A percentile compares a stretch with the other conserved stretches of the same genome.
Conservation (phyloP, 2,888 invertebrate species). For the Altica lythri region DNA sequence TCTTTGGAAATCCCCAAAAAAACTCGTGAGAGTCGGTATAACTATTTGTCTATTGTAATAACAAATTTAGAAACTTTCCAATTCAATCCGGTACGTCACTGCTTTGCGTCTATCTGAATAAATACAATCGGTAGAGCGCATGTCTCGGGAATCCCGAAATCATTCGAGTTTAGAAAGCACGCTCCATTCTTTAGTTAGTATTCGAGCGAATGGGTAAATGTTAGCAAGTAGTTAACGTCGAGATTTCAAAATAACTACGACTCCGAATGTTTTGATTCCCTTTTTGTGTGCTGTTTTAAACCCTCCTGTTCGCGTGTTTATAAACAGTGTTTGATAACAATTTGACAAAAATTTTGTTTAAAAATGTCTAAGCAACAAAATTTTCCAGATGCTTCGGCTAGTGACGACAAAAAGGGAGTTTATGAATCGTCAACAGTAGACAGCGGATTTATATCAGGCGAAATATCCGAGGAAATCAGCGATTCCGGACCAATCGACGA, state of each 20-base stretch:
- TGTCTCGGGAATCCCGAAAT: conserved; percentile 51
- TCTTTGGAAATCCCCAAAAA: too few relatives aligned
- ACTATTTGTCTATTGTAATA: too few relatives aligned
- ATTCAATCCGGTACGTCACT: conserved; percentile 13
- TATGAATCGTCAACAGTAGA: conserved; percentile 46
- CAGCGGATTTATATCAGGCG: conserved; percentile 53
- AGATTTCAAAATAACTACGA: conserved; percentile 24
- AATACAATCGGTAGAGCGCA: conserved; percentile 43
- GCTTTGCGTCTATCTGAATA: not conserved
- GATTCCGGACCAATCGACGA: conserved; percentile 35
- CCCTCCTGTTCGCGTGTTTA: conserved; percentile 16
- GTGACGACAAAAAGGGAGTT: conserved; percentile 44
- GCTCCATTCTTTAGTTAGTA: conserved; percentile 36
- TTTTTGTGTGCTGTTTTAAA: conserved; percentile 15
- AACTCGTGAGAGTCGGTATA: too few relatives aligned
- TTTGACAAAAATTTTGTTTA: conserved; percentile 35
- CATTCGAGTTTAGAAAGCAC: conserved; percentile 33
- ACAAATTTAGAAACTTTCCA: conserved; percentile 16
- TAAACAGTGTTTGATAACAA: conserved; percentile 10
- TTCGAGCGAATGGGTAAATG: conserved; percentile 34
- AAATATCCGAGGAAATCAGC: conserved; percentile 35
- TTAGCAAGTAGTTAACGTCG: conserved; percentile 18
- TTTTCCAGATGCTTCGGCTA: conserved; percentile 48
- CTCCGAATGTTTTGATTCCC: conserved; percentile 30
- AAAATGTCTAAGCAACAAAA: conserved; percentile 40